Conservation (phyloP, 2,888 invertebrate species). For the Heliconius hortense region DNA sequence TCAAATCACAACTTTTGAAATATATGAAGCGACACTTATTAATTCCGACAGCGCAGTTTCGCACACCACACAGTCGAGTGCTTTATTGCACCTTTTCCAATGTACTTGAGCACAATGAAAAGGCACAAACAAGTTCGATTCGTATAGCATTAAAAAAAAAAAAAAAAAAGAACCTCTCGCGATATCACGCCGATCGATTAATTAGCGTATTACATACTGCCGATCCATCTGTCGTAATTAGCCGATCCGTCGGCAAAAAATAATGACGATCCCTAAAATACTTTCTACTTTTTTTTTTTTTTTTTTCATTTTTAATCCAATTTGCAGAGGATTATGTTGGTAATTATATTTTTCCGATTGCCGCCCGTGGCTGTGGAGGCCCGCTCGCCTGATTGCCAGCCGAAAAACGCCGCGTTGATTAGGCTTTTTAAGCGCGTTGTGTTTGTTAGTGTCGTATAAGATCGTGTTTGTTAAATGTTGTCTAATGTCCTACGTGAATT, state of each 20-base stretch:
- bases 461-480: constrained; percentile 36
- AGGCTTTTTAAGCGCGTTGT: constrained; percentile 59
- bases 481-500: neutral
- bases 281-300: constrained; percentile 66
- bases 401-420: constrained; percentile 73
- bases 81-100: constrained; percentile 33
- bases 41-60: constrained; percentile 6
- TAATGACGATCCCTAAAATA: constrained; percentile 81
- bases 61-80: constrained; percentile 30
- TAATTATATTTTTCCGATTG: constrained; percentile 83
- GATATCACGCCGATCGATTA: constrained; percentile 71
- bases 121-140: constrained; percentile 43
- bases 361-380: constrained; percentile 67
- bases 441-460: constrained; percentile 38
- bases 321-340: constrained; percentile 81
- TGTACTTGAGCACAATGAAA: constrained; percentile 39
- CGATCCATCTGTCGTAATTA: constrained; percentile 82
- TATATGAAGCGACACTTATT: constrained; percentile 18
- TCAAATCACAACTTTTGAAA: neutral
- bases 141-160: constrained; percentile 56
- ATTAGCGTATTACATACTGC: constrained; percentile 78
- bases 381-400: constrained; percentile 74
- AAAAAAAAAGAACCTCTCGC: constrained; percentile 52
- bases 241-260: constrained; percentile 77
- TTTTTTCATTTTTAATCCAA: constrained; percentile 82